Evolutionary conservation across 2,113 vertebrate species (phyloP), one percentile per base, ranked within the genome.

Genomic region (Sapayoa aenigma): DNA sequence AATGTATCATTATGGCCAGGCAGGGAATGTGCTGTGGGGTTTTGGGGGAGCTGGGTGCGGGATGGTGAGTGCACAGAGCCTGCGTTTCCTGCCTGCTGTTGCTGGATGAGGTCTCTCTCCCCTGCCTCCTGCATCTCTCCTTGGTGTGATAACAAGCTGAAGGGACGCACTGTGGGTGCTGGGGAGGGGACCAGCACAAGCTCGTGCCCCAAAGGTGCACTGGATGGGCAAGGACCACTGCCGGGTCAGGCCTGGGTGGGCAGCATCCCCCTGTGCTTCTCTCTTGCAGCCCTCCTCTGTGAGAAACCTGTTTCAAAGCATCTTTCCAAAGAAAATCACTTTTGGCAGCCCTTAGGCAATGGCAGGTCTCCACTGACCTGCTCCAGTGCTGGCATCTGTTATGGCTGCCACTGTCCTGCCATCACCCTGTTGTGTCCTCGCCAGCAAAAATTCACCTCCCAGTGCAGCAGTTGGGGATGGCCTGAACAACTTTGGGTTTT

Each of bases 1-100:
- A 90, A 90, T 77, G 89, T 86, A 86, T 92, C 63, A 88, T 92
- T 77, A 77, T 5, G 58, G 83, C 52, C 82, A 37, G 44, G 75
- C 23, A 47, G 67, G 91, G 93, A 93, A 88, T 84, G 42, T 42
- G 75, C 91, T 59, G 42, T n/a, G 35, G 78, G 52, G 78, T 78
- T 87, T 55, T 0, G 2, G 56, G 87, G 84, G 13, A 74, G 19
- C 60, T 0, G 3, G 24, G 19, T 3, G 5, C 2, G 17, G 56
- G 33, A 18, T 1, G 13, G 58, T 0, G 9, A 68, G 74, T 74
- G 47, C 35, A 21, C 56, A 41, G 37, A 81, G 47, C 52, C 39
- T 72, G 60, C 2, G 6, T 46, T 81, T 39, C 74, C 77, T 77
- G 81, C 58, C n/a, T 60, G 69, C 25, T 53, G 19, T 19, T 25